phyloP scores from a whole-genome alignment of 2,113 vertebrate genomes.

The Zosterops japonicus region DNA sequence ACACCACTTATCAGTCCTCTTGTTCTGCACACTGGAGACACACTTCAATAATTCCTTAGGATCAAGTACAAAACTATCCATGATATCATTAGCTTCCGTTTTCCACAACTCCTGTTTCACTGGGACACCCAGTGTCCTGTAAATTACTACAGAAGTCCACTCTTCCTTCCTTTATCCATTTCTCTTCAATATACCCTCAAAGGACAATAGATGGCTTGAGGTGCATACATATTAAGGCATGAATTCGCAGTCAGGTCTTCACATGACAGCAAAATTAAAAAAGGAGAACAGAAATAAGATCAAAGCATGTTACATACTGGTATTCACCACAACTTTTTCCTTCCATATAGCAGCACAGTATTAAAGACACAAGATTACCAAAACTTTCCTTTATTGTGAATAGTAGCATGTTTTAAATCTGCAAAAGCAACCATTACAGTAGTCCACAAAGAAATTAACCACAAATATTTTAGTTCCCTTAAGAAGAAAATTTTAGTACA shows the following conservation, averaged over 20 bases:
- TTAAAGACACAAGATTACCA: neutral
- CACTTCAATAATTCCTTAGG: neutral
- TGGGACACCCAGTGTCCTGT: neutral
- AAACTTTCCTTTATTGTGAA: neutral
- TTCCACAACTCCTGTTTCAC: neutral
- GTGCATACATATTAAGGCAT: neutral
- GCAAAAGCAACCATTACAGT: neutral
- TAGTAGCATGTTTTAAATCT: neutral
- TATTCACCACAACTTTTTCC: neutral
- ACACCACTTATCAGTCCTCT: neutral
- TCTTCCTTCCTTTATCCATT: neutral
- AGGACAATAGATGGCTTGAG: neutral
- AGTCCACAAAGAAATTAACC: neutral
- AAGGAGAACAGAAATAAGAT: neutral
- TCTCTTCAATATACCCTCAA: neutral
- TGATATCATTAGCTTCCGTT: accelerated
- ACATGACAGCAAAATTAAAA: neutral
- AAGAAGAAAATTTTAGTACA: conserved; percentile 16
- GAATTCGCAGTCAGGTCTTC: neutral
- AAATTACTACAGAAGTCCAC: neutral
- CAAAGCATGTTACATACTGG: neutral
- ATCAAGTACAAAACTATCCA: neutral
- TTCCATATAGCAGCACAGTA: neutral
- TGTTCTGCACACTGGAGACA: neutral
- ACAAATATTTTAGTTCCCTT: conserved; percentile 40